Conservation (phyloP, 2,888 invertebrate genomes). For the Orchesella flavescens region DNA sequence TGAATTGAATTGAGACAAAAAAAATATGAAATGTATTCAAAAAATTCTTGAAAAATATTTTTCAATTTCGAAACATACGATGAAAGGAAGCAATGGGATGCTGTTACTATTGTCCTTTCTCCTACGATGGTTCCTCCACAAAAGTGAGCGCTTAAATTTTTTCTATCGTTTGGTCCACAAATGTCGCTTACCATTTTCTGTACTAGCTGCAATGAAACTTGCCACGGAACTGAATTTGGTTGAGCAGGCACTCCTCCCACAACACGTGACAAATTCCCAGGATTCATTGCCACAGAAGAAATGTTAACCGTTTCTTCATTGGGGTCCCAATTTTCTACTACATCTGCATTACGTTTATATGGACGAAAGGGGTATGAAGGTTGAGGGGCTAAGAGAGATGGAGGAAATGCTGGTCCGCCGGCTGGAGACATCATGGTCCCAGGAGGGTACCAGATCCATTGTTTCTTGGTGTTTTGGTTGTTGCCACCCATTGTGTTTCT, state of each 20-base stretch:
- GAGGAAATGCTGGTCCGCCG: constrained; percentile 1
- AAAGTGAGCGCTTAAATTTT: constrained; percentile 63
- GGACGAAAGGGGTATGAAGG: constrained; percentile 23
- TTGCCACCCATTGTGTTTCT: background rate
- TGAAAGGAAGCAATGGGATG: constrained; percentile 67
- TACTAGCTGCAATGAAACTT: constrained; percentile 65
- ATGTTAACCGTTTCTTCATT: background rate
- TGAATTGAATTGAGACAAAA: too few species aligned
- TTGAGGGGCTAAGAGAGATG: background rate
- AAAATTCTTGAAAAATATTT: too few species aligned
- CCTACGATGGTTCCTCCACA: constrained; percentile 68
- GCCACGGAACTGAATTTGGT: constrained; percentile 64
- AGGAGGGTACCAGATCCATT: constrained; percentile 37
- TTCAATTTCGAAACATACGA: constrained; percentile 54
- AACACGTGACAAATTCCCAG: constrained; percentile 34
- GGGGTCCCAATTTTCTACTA: background rate
- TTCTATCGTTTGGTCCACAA: constrained; percentile 35
- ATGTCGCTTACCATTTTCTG: constrained; percentile 18
- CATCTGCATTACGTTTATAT: constrained; percentile 7
- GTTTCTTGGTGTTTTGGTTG: constrained; percentile 36
- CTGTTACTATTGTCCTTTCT: constrained; percentile 60
- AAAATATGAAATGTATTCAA: too few species aligned
- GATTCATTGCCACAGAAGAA: background rate
- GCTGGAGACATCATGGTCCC: constrained; percentile 10
- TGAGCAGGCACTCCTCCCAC: constrained; percentile 64